Evolutionary conservation across 2,888 invertebrate species (phyloP).

Genomic region (Limnephilus rhombicus): DNA sequence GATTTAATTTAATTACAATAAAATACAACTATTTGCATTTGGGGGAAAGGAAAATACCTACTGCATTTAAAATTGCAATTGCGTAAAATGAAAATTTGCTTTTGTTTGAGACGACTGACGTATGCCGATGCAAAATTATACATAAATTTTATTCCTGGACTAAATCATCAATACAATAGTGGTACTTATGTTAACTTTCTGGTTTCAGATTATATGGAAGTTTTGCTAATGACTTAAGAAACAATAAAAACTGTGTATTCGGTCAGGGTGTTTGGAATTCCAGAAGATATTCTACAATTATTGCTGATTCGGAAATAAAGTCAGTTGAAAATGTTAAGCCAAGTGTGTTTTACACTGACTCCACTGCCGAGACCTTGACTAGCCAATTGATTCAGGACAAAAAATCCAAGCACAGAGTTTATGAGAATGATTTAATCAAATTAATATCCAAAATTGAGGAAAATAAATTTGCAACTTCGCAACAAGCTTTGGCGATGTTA

Average conservation of each 20-base stretch:
- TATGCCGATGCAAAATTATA: no score
- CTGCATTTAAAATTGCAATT: no score
- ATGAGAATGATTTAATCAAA: conserved; percentile 74
- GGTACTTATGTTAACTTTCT: neutral
- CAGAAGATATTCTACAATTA: conserved; percentile 22
- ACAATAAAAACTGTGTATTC: neutral
- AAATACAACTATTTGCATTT: no score
- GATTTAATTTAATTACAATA: no score
- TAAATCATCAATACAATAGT: no score
- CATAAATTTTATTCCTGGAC: no score
- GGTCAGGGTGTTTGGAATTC: neutral
- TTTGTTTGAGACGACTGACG: no score
- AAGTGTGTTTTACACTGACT: conserved; percentile 14
- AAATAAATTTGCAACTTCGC: conserved; percentile 72
- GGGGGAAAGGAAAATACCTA: no score
- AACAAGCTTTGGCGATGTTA: conserved; percentile 76
- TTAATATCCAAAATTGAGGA: conserved; percentile 72
- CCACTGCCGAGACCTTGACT: conserved; percentile 23
- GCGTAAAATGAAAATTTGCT: no score
- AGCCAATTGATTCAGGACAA: conserved; percentile 67
- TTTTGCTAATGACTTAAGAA: conserved; percentile 7
- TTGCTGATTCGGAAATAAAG: neutral
- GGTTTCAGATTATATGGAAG: conserved; percentile 4
- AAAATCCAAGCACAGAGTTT: conserved; percentile 74
- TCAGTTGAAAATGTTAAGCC: neutral